phyloP scores from a whole-genome alignment of 2,113 vertebrate species.

The Brienomyrus longianalis region DNA sequence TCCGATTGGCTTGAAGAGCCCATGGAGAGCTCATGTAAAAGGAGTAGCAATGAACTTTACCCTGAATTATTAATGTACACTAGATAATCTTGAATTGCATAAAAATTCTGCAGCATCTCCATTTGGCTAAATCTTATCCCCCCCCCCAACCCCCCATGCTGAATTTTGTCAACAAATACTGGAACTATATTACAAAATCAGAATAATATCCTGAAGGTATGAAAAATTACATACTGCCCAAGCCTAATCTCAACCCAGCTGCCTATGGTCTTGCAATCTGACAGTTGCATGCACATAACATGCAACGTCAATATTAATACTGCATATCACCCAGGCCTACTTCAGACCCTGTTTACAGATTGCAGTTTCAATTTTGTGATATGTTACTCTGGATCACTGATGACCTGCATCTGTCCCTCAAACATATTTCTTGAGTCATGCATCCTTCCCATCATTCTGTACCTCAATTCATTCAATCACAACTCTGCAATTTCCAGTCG shows the following conservation, averaged over 20 bases:
- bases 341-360: not conserved
- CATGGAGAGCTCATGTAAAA: not conserved
- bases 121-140: not conserved
- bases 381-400: not conserved
- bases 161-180: not conserved
- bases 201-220: not conserved
- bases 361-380: not conserved
- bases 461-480: not conserved
- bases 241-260: not conserved
- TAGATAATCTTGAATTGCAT: not conserved
- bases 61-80: not conserved
- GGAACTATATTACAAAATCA: not conserved
- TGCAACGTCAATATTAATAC: not conserved
- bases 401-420: not conserved
- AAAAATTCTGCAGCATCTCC: not conserved
- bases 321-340: not conserved
- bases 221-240: not conserved
- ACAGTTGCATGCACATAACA: not conserved
- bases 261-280: not conserved
- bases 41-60: not conserved
- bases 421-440: not conserved
- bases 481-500: not conserved
- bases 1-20: not conserved
- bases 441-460: not conserved
- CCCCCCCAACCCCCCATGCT: too few relatives aligned